Conservation (phyloP, 2,888 invertebrate genomes). For the Fragum whitleyi region DNA sequence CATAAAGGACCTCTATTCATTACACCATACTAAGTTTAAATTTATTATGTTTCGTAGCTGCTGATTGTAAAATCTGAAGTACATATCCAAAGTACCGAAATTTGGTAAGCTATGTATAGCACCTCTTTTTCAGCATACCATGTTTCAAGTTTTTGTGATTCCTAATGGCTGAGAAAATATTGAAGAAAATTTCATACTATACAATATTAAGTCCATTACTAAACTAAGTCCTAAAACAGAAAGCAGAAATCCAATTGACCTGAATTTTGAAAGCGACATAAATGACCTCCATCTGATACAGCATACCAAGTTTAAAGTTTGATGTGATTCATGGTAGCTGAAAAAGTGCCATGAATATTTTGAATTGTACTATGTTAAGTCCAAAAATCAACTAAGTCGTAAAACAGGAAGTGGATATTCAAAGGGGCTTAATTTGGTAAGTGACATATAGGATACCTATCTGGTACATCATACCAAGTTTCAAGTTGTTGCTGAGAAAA, state of each 20-base stretch:
- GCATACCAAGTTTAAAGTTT: conserved; percentile 1
- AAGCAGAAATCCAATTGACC: not conserved
- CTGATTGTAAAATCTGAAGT: too few relatives aligned
- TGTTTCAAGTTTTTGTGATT: too few relatives aligned
- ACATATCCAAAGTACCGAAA: too few relatives aligned
- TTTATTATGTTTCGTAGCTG: too few relatives aligned
- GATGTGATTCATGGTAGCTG: not conserved
- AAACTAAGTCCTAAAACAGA: conserved; percentile 7
- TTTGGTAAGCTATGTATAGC: too few relatives aligned
- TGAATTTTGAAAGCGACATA: not conserved
- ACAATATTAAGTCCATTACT: not conserved
- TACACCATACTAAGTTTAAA: too few relatives aligned
- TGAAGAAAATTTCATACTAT: not conserved
- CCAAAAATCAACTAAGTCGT: not conserved
- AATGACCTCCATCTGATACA: not conserved
- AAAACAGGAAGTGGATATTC: not conserved
- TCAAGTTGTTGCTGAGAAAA: conserved; percentile 14
- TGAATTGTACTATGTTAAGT: not conserved
- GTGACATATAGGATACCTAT: not conserved
- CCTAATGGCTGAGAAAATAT: not conserved
- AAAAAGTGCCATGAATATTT: not conserved
- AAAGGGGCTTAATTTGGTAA: not conserved
- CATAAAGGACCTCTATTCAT: too few relatives aligned
- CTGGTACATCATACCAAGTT: not conserved
- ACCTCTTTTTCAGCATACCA: too few relatives aligned